A percentile compares a stretch with the other conserved stretches of the same genome.
Conservation (phyloP, 2,888 invertebrate species). For the Scotopteryx bipunctaria region DNA sequence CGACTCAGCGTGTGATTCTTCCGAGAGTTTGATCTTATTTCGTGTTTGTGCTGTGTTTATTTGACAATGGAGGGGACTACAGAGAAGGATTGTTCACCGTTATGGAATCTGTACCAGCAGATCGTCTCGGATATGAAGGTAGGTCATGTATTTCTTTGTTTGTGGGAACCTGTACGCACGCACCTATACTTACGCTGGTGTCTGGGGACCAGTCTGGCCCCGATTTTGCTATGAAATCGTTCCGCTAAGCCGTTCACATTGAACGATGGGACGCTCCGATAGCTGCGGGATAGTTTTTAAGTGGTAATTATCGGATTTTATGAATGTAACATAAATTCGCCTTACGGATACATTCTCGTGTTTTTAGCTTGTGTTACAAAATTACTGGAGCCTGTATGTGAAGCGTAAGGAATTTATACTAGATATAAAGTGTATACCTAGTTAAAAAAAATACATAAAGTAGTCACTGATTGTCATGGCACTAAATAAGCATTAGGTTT, state of each 20-base stretch:
- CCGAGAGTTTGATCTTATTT: constrained; percentile 58
- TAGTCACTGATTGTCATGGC: too few species aligned
- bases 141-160: constrained; percentile 60
- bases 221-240: constrained; percentile 54
- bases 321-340: constrained; percentile 19
- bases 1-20: constrained; percentile 56
- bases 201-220: constrained; percentile 47
- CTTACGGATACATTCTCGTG: constrained; percentile 7
- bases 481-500: too few species aligned
- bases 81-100: constrained; percentile 93
- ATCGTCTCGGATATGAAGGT: constrained; percentile 99
- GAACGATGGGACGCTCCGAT: constrained; percentile 51
- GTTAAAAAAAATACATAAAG: background rate
- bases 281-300: constrained; percentile 28
- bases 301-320: constrained; percentile 22
- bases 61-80: constrained; percentile 87
- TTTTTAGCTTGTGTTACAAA: constrained; percentile 3
- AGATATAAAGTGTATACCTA: background rate
- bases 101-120: constrained; percentile 97
- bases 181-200: constrained; percentile 12
- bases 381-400: background rate
- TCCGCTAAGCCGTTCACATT: constrained; percentile 56
- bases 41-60: constrained; percentile 61
- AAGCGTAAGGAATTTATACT: background rate
- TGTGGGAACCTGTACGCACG: background rate